A percentile compares a stretch with the other conserved stretches of the same genome.
These are phyloP conservation scores for Scatophagus argus DNA, from an alignment of 2,113 vertebrate genomes.

Conservation along the genomic window DNA sequence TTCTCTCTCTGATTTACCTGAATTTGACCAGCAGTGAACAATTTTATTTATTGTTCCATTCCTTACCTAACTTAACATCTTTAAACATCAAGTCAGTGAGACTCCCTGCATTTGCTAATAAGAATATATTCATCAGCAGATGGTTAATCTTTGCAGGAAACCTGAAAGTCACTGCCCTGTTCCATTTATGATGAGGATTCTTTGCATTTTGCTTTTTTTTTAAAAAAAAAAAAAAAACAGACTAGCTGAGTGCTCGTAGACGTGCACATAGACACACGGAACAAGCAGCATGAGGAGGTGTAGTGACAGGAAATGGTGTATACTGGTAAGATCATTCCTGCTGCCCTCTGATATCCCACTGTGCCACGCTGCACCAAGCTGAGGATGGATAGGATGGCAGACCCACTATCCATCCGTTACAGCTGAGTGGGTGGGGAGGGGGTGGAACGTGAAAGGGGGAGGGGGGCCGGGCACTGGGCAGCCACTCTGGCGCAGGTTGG, in stretches of 20 bases:
- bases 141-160: neutral
- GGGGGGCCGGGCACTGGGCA: slow-evolving; percentile 29
- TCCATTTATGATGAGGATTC: neutral
- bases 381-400: slow-evolving; percentile 59
- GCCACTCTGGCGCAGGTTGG: slow-evolving; percentile 54
- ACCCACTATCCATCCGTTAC: slow-evolving; percentile 52
- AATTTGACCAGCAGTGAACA: neutral
- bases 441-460: slow-evolving; percentile 2
- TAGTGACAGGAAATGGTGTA: slow-evolving; percentile 3
- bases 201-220: neutral
- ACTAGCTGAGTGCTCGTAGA: neutral
- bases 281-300: neutral
- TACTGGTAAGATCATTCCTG: slow-evolving; percentile 27
- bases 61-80: too few relatives aligned
- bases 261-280: neutral
- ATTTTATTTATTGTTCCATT: neutral
- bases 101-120: neutral
- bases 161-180: neutral
- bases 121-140: neutral
- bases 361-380: slow-evolving; percentile 51
- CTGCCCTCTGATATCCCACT: slow-evolving; percentile 31
- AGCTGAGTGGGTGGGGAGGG: slow-evolving; percentile 44
- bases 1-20: neutral
- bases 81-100: neutral
- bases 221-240: too few relatives aligned